A percentile compares a stretch with the other conserved stretches of the same genome.
These are phyloP conservation scores for Axea sp. DNA, from an alignment of 2,888 invertebrate species.

Conservation along the genomic window DNA sequence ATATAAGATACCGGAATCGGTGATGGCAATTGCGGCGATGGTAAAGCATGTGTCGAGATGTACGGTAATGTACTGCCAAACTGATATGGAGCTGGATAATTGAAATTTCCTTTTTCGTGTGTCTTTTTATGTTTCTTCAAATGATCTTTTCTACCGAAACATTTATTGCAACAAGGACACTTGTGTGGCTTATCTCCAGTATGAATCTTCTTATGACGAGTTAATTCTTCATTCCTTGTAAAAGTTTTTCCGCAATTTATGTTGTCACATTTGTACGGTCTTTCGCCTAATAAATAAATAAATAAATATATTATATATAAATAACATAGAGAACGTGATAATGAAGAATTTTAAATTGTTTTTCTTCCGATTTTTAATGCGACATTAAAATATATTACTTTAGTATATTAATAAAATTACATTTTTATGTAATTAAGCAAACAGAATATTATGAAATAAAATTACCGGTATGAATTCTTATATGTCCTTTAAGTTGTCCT, in stretches of 20 bases:
- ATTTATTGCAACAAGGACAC: constrained; percentile 93
- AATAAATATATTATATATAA: not conserved
- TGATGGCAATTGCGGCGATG: constrained; percentile 2
- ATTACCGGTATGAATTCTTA: constrained; percentile 92
- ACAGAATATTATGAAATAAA: no score
- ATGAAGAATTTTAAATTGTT: no score
- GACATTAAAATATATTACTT: no score
- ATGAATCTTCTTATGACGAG: constrained; percentile 94
- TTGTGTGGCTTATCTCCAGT: constrained; percentile 92
- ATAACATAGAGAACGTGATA: not conserved
- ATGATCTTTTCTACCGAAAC: constrained; percentile 96
- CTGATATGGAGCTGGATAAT: constrained; percentile 63
- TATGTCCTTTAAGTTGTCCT: constrained; percentile 93
- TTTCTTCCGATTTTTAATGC: no score
- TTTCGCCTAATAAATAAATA: constrained; percentile 83
- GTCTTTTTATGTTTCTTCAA: constrained; percentile 96
- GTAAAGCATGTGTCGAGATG: constrained; percentile 8
- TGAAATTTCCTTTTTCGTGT: constrained; percentile 80
- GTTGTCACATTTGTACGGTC: constrained; percentile 93
- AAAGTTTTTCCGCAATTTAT: constrained; percentile 93
- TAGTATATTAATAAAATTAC: no score
- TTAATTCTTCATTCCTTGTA: constrained; percentile 94
- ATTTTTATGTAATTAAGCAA: no score
- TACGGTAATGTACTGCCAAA: constrained; percentile 50
- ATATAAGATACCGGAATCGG: constrained; percentile 21